Base-by-base conservation (phyloP, 2,888 invertebrate species). In the Dinocampus coccinellae region DNA sequence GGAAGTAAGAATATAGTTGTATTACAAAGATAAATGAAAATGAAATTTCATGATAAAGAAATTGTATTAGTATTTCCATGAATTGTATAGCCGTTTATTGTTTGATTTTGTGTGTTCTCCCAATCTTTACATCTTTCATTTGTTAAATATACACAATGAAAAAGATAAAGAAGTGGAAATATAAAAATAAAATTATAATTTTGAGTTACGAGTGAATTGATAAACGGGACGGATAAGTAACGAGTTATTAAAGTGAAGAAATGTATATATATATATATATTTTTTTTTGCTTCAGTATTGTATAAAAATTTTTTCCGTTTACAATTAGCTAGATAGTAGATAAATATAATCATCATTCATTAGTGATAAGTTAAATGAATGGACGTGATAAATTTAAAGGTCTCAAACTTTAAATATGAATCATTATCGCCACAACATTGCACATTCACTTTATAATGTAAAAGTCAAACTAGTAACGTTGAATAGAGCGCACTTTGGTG, bases 81-180 rank as follows among this genome's bases (percentile, higher is more conserved):
- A 61, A 47, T 58, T 53, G 10, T 52, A 55, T 69, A 76, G 68
- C 71, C 69, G 71, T 74, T 76, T 73, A 73, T 76, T 75, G 74
- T 68, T 67, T 64, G 67, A 55, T 69, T 74, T n/a, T n/a, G n/a
- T n/a, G n/a, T n/a, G n/a, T n/a, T n/a, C n/a, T n/a, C n/a, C n/a
- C n/a, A n/a, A n/a, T n/a, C n/a, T n/a, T n/a, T n/a, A n/a, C n/a
- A n/a, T n/a, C n/a, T n/a, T n/a, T n/a, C n/a, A n/a, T n/a, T n/a
- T n/a, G n/a, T n/a, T n/a, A n/a, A n/a, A n/a, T n/a, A n/a, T n/a
- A n/a, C n/a, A 34, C 24, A 65, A 72, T 64, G 62, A 53, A 70
- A 39, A 39, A 53, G 33, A 64, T 16, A 53, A 64, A 64, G 34
- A 29, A 11, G 34, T 22, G 53, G 53, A 55, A 65, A 65, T 65